These are phyloP conservation scores for Eutolmus rufibarbis DNA, from an alignment of 2,888 invertebrate genomes.

Conservation along the genomic window DNA sequence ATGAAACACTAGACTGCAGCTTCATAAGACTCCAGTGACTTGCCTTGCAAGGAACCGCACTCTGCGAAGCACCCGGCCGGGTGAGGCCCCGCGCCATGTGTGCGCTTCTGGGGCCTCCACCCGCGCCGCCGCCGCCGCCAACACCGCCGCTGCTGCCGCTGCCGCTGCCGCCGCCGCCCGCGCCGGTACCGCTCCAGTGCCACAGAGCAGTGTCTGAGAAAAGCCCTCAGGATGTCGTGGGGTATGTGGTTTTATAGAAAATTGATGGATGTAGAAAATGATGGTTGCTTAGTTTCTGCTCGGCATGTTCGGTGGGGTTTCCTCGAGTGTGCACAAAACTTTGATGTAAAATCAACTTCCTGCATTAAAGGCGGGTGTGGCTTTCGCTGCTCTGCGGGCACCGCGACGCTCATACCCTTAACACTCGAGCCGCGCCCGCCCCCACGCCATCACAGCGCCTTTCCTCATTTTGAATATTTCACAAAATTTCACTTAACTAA, in stretches of 20 bases:
- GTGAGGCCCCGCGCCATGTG: neutral
- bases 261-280: slow-evolving; percentile 44
- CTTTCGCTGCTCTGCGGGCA: neutral
- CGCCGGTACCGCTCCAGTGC: neutral
- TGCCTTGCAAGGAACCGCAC: slow-evolving; percentile 21
- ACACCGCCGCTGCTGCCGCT: too few species aligned
- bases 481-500: slow-evolving; percentile 41
- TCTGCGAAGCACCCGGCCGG: neutral
- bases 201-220: neutral
- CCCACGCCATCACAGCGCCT: neutral
- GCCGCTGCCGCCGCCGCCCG: neutral
- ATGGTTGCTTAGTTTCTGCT: slow-evolving; percentile 46
- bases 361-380: slow-evolving; percentile 39
- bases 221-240: slow-evolving; percentile 46
- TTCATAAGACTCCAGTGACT: slow-evolving; percentile 28
- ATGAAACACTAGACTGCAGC: slow-evolving; percentile 44
- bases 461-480: slow-evolving; percentile 38
- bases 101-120: neutral
- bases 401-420: neutral
- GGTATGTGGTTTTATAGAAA: slow-evolving; percentile 42
- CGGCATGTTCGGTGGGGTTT: slow-evolving; percentile 37
- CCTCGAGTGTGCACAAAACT: slow-evolving; percentile 44
- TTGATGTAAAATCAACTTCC: slow-evolving; percentile 46
- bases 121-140: too few species aligned
- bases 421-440: neutral